phyloP scores from a whole-genome alignment of 2,797 vertebrate genomes.

The Alouatta caraya region DNA sequence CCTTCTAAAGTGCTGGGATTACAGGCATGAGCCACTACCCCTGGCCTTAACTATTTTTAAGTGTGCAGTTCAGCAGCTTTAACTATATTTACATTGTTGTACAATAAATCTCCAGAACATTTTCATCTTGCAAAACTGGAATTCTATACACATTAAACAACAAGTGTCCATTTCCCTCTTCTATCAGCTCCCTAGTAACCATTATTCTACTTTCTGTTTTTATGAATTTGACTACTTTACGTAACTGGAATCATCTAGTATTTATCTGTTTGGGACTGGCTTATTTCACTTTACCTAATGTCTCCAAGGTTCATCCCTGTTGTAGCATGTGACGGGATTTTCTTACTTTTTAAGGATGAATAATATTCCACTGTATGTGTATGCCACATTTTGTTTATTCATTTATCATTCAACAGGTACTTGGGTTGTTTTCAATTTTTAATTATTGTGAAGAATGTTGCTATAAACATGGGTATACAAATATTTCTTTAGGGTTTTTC shows the following conservation, averaged over 20 bases:
- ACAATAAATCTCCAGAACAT: neutral
- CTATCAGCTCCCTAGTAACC: neutral
- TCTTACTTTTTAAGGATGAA: neutral
- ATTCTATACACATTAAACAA: neutral
- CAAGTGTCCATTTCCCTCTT: neutral
- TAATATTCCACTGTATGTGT: neutral
- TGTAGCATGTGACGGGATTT: neutral
- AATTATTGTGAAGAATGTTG: neutral
- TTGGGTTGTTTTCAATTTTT: neutral
- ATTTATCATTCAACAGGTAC: neutral
- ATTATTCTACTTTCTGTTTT: neutral
- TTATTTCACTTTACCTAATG: neutral
- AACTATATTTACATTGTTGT: neutral
- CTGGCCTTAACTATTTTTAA: neutral
- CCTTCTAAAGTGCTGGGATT: neutral
- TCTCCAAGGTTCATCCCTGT: neutral
- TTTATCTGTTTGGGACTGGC: neutral
- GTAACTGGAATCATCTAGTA: neutral
- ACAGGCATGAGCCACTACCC: neutral
- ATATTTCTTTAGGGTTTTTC: neutral
- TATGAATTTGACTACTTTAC: neutral
- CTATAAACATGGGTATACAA: neutral
- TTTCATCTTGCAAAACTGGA: conserved; percentile 5
- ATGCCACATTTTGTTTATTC: neutral
- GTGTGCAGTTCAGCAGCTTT: neutral